phyloP scores from a whole-genome alignment of 2,888 invertebrate species.

The Melanchra persicariae region DNA sequence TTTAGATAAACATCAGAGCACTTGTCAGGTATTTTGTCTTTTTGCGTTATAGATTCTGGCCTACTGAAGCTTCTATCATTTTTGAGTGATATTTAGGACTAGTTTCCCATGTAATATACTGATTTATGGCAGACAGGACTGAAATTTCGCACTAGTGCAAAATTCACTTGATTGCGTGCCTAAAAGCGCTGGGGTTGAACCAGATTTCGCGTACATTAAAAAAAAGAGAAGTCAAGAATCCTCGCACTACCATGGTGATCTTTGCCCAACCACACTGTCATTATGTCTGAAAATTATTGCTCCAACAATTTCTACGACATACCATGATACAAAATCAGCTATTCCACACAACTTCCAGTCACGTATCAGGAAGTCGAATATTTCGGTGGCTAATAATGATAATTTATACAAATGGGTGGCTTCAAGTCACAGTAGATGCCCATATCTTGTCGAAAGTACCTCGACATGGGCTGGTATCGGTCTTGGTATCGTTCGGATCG shows the following conservation, averaged over 20 bases:
- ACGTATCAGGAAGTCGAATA: conserved; percentile 29
- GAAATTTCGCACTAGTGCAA: no score
- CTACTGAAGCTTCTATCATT: no score
- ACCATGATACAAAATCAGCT: background rate
- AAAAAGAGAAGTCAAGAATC: no score
- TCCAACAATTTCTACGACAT: background rate
- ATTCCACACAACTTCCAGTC: conserved; percentile 10
- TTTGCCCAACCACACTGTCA: background rate
- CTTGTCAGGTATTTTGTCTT: no score
- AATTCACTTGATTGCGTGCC: no score
- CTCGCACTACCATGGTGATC: background rate
- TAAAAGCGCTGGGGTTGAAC: no score
- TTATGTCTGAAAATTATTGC: background rate
- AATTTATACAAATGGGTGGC: conserved; percentile 41
- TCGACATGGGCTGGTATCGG: conserved; percentile 20
- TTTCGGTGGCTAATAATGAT: conserved; percentile 13
- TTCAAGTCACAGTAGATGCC: background rate
- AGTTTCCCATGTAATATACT: no score
- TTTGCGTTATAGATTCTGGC: no score
- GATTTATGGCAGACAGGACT: no score
- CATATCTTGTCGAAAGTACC: conserved; percentile 27
- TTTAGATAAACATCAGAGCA: no score
- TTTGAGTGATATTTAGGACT: no score
- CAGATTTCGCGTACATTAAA: no score
- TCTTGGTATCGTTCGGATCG: conserved; percentile 20